A percentile compares a stretch with the other conserved stretches of the same genome.
phyloP scores from a whole-genome alignment of 2,113 vertebrate genomes.

The Psophia crepitans region DNA sequence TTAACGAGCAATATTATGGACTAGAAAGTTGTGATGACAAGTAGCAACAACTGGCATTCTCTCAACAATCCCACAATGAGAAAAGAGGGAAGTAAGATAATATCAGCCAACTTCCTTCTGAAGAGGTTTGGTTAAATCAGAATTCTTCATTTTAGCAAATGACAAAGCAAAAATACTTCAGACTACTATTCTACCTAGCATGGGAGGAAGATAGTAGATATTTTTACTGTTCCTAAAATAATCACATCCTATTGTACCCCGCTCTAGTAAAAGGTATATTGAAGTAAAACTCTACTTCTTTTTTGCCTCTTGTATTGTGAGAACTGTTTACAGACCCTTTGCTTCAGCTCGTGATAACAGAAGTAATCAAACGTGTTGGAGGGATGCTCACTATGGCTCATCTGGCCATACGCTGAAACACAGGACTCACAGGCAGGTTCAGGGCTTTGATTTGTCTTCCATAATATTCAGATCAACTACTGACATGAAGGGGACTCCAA shows the following conservation, averaged over 20 bases:
- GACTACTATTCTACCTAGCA: slow-evolving; percentile 33
- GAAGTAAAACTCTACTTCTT: neutral
- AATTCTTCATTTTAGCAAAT: slow-evolving; percentile 70
- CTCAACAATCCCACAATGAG: slow-evolving; percentile 73
- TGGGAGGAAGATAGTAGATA: slow-evolving; percentile 34
- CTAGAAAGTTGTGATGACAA: slow-evolving; percentile 60
- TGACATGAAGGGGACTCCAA: neutral
- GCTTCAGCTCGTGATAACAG: neutral
- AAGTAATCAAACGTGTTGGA: neutral
- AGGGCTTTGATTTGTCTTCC: neutral
- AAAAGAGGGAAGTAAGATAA: slow-evolving; percentile 78
- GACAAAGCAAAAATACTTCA: slow-evolving; percentile 36
- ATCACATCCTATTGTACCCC: slow-evolving; percentile 13
- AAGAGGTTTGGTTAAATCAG: slow-evolving; percentile 69
- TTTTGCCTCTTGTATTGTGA: neutral
- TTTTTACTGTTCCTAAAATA: slow-evolving; percentile 56
- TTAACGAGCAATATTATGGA: slow-evolving; percentile 47
- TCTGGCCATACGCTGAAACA: neutral
- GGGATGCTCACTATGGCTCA: neutral
- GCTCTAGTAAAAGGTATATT: neutral
- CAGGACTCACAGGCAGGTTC: neutral
- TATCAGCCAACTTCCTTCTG: slow-evolving; percentile 69
- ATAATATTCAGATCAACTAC: neutral
- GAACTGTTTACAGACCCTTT: neutral
- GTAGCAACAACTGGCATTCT: slow-evolving; percentile 66